Conservation (phyloP, 92 coral and sea anemone species). For the Phenganax subtilis region DNA sequence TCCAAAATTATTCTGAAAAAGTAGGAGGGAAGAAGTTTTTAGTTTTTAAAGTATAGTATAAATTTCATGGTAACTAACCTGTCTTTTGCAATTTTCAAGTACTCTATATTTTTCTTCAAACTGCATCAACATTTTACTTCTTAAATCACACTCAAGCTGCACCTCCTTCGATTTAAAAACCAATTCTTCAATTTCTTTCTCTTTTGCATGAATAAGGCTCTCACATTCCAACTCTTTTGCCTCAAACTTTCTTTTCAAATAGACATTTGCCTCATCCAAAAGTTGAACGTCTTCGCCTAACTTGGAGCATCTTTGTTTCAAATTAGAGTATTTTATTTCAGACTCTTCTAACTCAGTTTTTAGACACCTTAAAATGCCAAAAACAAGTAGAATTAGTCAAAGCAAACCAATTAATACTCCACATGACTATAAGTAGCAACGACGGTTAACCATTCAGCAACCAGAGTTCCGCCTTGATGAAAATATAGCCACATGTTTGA, state of each 20-base stretch:
- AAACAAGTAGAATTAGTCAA: no score
- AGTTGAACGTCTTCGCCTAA: slow-evolving; percentile 41
- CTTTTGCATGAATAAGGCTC: neutral
- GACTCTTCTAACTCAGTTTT: slow-evolving; percentile 55
- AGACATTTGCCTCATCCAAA: slow-evolving; percentile 50
- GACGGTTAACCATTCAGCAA: no score
- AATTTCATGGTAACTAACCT: neutral
- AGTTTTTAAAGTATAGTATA: neutral
- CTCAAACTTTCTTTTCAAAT: slow-evolving; percentile 42
- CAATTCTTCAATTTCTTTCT: neutral
- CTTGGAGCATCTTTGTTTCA: slow-evolving; percentile 68
- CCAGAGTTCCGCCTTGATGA: no score
- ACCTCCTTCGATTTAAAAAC: neutral
- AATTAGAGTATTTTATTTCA: slow-evolving; percentile 53
- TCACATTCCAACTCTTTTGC: slow-evolving; percentile 48
- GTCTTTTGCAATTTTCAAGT: neutral
- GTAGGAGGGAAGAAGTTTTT: neutral
- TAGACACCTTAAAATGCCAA: slow-evolving; percentile 49
- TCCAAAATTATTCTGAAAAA: no score
- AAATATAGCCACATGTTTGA: no score
- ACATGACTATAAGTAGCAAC: no score
- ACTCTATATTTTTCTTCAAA: neutral
- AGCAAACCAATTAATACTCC: no score
- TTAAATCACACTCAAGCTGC: neutral
- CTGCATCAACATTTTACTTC: neutral